phyloP scores from a whole-genome alignment of 1,140 invertebrate species.

The Meloidogyne hapla region DNA sequence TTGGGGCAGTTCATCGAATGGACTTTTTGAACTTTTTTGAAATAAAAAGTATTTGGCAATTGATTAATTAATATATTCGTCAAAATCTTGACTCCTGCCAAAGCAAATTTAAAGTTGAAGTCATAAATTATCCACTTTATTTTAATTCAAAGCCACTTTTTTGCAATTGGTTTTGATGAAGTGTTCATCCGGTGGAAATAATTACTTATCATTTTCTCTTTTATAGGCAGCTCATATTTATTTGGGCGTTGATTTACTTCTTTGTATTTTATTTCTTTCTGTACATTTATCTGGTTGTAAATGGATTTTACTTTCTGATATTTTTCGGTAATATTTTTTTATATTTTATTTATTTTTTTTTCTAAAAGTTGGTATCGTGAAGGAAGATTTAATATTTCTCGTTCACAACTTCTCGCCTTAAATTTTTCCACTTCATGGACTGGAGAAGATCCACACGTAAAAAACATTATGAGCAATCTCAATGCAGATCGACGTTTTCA shows the following conservation, averaged over 20 bases:
- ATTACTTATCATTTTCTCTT: background rate
- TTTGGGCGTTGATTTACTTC: slow-evolving; percentile 15
- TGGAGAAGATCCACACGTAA: slow-evolving; percentile 4
- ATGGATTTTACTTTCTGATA: slow-evolving; percentile 18
- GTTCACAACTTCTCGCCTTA: slow-evolving; percentile 27
- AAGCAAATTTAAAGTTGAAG: too few species aligned
- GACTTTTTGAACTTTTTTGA: too few species aligned
- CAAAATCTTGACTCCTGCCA: too few species aligned
- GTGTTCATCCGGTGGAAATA: too few species aligned
- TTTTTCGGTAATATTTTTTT: slow-evolving; percentile 16
- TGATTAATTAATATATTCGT: too few species aligned
- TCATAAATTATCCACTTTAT: too few species aligned
- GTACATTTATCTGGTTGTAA: slow-evolving; percentile 16
- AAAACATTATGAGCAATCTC: background rate
- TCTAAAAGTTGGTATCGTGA: slow-evolving; percentile 35
- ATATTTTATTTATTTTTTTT: background rate
- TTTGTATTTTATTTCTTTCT: slow-evolving; percentile 21
- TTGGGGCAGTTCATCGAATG: too few species aligned
- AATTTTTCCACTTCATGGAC: slow-evolving; percentile 26
- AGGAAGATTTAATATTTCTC: slow-evolving; percentile 30
- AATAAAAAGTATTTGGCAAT: too few species aligned
- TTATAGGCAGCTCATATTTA: slow-evolving; percentile 14
- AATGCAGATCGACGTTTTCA: background rate
- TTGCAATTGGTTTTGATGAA: too few species aligned
- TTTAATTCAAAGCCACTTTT: too few species aligned